Evolutionary conservation across 2,888 invertebrate genomes (phyloP).

Genomic region (Dryococelus australis): DNA sequence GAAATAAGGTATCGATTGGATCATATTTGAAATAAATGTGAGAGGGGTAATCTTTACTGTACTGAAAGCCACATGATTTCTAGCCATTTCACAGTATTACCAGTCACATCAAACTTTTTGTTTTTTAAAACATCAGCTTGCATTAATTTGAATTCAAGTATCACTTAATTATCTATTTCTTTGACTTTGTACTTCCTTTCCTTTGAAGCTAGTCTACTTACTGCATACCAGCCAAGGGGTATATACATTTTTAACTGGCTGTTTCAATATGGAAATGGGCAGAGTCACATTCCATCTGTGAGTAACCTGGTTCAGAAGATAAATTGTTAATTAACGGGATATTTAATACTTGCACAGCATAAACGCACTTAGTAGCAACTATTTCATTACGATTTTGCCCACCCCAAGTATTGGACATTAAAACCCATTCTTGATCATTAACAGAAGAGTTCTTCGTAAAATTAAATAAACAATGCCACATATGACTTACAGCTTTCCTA

Average conservation of each 20-base stretch:
- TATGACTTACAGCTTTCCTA: constrained; percentile 18
- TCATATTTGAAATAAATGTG: constrained; percentile 18
- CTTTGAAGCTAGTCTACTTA: constrained; percentile 18
- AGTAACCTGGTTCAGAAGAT: background rate
- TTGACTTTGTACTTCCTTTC: background rate
- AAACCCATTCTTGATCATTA: background rate
- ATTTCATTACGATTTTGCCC: background rate
- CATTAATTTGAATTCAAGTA: background rate
- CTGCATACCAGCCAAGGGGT: constrained; percentile 19
- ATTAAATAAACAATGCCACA: constrained; percentile 27
- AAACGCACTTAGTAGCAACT: background rate
- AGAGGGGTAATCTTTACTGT: background rate
- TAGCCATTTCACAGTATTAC: background rate
- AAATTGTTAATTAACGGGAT: background rate
- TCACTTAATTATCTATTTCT: background rate
- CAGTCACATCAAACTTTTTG: background rate
- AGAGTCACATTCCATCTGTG: background rate
- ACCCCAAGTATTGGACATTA: constrained; percentile 21
- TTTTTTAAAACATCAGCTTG: background rate
- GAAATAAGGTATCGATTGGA: background rate
- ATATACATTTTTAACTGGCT: background rate
- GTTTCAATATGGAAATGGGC: background rate
- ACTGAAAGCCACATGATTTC: background rate
- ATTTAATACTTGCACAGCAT: constrained; percentile 19
- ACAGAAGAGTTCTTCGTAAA: background rate